Base-by-base conservation (phyloP, 2,888 invertebrate genomes). In the Noctuana brunneofusca region DNA sequence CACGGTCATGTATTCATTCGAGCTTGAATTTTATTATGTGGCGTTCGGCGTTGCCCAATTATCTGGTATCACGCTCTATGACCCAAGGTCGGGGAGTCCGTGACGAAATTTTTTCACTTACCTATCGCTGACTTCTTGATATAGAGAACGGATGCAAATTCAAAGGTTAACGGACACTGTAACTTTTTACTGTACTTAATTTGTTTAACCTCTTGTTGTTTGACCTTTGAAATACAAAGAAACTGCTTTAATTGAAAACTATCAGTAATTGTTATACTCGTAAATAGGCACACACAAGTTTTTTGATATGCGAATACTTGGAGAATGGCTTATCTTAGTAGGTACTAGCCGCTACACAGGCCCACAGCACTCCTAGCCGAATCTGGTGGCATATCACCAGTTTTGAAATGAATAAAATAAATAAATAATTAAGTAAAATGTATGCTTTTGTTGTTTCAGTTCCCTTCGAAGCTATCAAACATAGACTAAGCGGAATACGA, bases 401-500 rank as follows among this genome's bases (percentile, higher is more conserved):
- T n/a, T n/a, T n/a, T n/a, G n/a, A n/a, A n/a, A n/a, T n/a, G n/a
- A n/a, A n/a, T n/a, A n/a, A n/a, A n/a, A n/a, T n/a, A n/a, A n/a
- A n/a, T n/a, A n/a, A n/a, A n/a, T n/a, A n/a, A n/a, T n/a, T n/a
- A n/a, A n/a, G n/a, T n/a, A n/a, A n/a, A n/a, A n/a, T n/a, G 12
- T 2, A 9, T 35, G 9, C 30, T 18, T 11, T 64, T 60, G 12
- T 53, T 62, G 70, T 83, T 82, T 6, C 80, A 86, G 85, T 74
- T 41, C 81, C 83, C 0, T 71, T 79, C 30, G 66, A 75, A 43
- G 66, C 75, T 35, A 64, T 84, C 41, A 83, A 79, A 69, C 81
- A 81, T 64, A 73, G 75, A 27, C 57, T 83, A 11, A 79, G 75
- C 59, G 83, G 83, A 3, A 54, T 58, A 79, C 79, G 66, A 78